Evolutionary conservation across 2,113 vertebrate genomes (phyloP).

Genomic region (Anoura caudifer): DNA sequence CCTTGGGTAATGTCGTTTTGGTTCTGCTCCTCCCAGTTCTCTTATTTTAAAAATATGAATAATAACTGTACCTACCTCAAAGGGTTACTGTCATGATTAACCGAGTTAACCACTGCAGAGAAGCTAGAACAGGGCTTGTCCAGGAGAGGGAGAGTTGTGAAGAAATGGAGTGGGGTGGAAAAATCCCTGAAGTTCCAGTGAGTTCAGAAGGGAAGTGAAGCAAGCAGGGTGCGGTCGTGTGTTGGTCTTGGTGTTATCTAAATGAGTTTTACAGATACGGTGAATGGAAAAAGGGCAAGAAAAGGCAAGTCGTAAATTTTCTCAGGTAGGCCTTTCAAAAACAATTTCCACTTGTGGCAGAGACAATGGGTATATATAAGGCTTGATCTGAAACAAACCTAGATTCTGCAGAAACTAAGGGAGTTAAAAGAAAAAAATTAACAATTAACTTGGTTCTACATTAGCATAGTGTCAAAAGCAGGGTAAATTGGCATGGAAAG

Average conservation of each 20-base stretch:
- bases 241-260: background rate
- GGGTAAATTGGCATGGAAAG: background rate
- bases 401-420: background rate
- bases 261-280: background rate
- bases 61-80: background rate
- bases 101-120: background rate
- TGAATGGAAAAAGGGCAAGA: background rate
- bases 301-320: background rate
- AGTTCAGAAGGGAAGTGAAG: background rate
- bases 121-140: background rate
- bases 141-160: background rate
- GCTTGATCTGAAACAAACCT: background rate
- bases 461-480: background rate
- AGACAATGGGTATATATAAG: background rate
- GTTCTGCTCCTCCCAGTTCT: background rate
- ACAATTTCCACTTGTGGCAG: background rate
- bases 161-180: background rate
- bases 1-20: background rate
- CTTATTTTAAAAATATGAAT: background rate
- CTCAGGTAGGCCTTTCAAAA: background rate
- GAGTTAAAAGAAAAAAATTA: background rate
- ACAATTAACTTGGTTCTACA: background rate
- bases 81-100: background rate
- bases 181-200: background rate
- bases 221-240: accelerated